Base-by-base conservation (phyloP, 2,113 vertebrate genomes). In the Silurus glanis region DNA sequence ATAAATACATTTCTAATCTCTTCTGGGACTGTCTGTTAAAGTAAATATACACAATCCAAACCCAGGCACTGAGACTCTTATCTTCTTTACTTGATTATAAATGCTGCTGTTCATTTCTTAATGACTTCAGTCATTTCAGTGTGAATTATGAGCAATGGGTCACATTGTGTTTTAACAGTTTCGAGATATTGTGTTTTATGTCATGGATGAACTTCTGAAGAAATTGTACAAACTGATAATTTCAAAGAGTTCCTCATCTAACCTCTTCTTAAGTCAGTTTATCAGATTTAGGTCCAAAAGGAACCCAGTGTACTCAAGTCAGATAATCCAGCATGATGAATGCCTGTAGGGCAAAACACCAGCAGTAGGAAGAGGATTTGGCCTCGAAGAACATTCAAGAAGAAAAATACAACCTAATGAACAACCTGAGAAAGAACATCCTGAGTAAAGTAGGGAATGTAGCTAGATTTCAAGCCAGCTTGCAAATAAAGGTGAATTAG, bases 271-370 rank as follows among this genome's bases (percentile, higher is more conserved):
- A n/a, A 72, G 53, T 88, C 72, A 75, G 81, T 71, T 88, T 85
- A 66, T 55, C 84, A 82, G 72, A 86, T 81, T 80, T 53, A 81
- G 25, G 47, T 86, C 62, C 75, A 59, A 80, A 69, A 84, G 56
- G 76, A 87, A 71, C 80, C 53, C 72, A 76, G 62, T 83, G 83
- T 84, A 82, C 58, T 21, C 71, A 55, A 87, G 79, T 64, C 79
- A 66, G 37, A 17, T 87, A 80, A 86, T 81, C 59, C 80, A 56
- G 55, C 16, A 49, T 87, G 89, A 88, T 74, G 62, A 80, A 87
- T 87, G 56, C 61, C 37, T 47, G 45, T n/a, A 69, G 69, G 61
- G 82, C 25, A 82, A 61, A 86, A 76, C 51, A 58, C 53, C n/a
- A 82, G 85, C 58, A 86, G 80, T 28, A 55, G 8, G 78, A 62